phyloP scores from a whole-genome alignment of 30 jellyfish, hydroid and myxozoan species.

The Aurelia aurita complex sp. Pacific region DNA sequence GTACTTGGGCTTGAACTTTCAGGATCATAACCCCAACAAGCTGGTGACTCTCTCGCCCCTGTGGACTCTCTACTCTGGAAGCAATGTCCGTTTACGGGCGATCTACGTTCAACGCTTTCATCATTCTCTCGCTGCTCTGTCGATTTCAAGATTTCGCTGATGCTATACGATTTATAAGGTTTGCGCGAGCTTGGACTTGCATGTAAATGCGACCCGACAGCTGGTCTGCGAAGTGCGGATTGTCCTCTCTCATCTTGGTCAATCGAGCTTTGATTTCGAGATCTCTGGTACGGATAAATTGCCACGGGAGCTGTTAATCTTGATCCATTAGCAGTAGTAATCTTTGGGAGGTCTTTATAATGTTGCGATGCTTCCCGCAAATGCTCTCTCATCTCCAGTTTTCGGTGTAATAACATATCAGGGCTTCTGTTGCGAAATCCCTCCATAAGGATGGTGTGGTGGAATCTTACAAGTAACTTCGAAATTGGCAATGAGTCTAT shows the following conservation, averaged over 20 bases:
- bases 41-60: background rate
- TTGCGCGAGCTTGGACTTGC: conserved; percentile 33
- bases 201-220: background rate
- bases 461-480: too few species aligned
- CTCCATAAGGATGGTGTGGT: background rate
- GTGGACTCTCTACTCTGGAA: background rate
- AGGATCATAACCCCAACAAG: conserved; percentile 33
- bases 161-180: conserved; percentile 44
- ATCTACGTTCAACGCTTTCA: conserved; percentile 4
- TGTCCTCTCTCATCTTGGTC: conserved; percentile 24
- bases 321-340: conserved; percentile 25
- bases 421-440: conserved; percentile 3
- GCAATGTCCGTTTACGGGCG: conserved; percentile 4
- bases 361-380: conserved; percentile 1
- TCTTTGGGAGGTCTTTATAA: conserved; percentile 17
- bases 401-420: conserved; percentile 2
- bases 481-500: too few species aligned
- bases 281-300: conserved; percentile 46
- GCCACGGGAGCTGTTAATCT: conserved; percentile 61
- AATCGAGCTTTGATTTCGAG: conserved; percentile 20
- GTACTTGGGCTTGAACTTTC: background rate
- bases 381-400: conserved; percentile 10
- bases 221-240: conserved; percentile 14
- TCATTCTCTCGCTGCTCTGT: background rate
- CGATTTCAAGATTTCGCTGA: conserved; percentile 52